Evolutionary conservation across 2,888 invertebrate species (phyloP), one percentile per base, ranked within the genome.

Genomic region (Cheilosia grossa): DNA sequence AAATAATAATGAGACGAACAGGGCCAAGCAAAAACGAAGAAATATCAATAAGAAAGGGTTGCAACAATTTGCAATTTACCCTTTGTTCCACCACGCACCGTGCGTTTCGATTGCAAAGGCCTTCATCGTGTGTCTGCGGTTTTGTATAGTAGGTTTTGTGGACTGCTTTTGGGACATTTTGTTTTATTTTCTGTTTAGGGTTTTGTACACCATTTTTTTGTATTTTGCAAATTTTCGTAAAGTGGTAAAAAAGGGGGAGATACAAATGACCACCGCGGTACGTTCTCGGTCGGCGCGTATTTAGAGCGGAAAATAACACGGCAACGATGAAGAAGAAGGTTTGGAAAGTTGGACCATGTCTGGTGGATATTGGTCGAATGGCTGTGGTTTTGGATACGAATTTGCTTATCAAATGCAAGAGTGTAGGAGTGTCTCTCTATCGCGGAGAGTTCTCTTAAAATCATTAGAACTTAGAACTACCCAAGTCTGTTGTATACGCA

Each of bases 41-140:
- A 58, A 53, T 61, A 77, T 61, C 78, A 73, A 67, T 56, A 69
- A 53, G 61, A 61, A 67, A 73, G 82, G 82, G 82, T 83, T 83
- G 82, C 82, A 83, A 83, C 79, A 83, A 83, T 74, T 83, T 79
- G 79, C 79, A 83, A 67, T 83, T 83, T 69, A 77, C 73, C 73
- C 79, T 83, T 74, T 79, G 53, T 66, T 82, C 40, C 53, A 37
- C 19, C 49, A 81, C 37, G 70, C 59, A 70, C 58, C 69, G 24
- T 15, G 21, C 51, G 13, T 15, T 59, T 72, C 44, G 67, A 19
- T 42, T 49, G 17, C 27, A 56, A 42, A 42, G 53, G 63, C 24
- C 21, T 33, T 33, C 10, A n/a, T 19, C 56, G 58, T 24, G 72
- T 24, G 66, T 78, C 82, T 82, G 82, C 78, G 82, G 82, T 82